Evolutionary conservation across 2,113 vertebrate genomes (phyloP).

Genomic region (Gasterosteus aculeatus): DNA sequence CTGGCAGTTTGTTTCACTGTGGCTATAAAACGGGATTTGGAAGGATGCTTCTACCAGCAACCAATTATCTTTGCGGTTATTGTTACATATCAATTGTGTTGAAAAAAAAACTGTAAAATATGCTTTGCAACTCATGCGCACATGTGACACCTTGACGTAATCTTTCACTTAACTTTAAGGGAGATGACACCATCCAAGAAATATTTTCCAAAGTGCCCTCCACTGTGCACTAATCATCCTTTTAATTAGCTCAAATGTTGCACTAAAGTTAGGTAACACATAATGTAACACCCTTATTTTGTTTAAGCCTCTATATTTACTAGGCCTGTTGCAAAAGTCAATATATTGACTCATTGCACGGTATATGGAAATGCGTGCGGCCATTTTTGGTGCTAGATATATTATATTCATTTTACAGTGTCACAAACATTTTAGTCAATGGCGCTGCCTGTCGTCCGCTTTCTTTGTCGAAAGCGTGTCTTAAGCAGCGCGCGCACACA

Average conservation of each 20-base stretch:
- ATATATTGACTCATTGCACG: no score
- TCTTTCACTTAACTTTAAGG: background rate
- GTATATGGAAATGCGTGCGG: no score
- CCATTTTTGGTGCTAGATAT: no score
- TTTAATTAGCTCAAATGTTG: background rate
- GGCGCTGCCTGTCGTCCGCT: no score
- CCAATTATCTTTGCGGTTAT: background rate
- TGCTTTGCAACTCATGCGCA: no score
- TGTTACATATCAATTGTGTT: background rate
- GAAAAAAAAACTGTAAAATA: background rate
- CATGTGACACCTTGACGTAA: background rate
- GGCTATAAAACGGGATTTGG: background rate
- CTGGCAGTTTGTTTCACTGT: conserved; percentile 4
- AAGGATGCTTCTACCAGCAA: background rate
- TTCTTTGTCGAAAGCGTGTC: no score
- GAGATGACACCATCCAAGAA: background rate
- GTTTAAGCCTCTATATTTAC: background rate
- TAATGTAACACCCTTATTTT: background rate
- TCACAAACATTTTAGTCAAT: no score
- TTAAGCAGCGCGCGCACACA: no score
- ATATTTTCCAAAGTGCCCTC: background rate
- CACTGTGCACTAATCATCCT: background rate
- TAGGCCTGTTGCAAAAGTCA: no score
- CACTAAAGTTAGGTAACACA: background rate
- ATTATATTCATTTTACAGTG: no score